Conservation (phyloP, 2,888 invertebrate species). For the Cheiracanthium punctorium region DNA sequence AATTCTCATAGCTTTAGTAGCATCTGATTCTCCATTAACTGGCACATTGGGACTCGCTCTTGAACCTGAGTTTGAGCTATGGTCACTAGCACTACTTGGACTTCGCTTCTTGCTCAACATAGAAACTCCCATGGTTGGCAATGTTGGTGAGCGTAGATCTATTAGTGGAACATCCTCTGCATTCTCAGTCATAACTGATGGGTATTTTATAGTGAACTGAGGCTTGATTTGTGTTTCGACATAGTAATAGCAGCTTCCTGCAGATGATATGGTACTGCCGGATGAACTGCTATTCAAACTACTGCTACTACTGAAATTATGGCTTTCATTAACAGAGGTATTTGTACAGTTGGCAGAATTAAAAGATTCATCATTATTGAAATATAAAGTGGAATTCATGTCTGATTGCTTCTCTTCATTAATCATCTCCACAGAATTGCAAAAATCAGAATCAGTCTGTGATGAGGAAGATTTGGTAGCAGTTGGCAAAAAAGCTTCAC, state of each 20-base stretch:
- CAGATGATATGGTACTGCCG: constrained; percentile 61
- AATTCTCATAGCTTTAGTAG: constrained; percentile 47
- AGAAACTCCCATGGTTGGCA: constrained; percentile 76
- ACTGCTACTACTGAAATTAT: constrained; percentile 54
- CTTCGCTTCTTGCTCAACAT: constrained; percentile 76
- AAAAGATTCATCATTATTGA: constrained; percentile 54
- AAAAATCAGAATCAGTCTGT: constrained; percentile 51
- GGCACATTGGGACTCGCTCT: constrained; percentile 51
- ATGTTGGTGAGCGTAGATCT: constrained; percentile 63
- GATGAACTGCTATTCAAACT: constrained; percentile 67
- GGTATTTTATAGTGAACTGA: constrained; percentile 54
- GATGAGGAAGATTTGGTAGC: constrained; percentile 45
- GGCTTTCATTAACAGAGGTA: constrained; percentile 41
- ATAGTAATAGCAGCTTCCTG: constrained; percentile 65
- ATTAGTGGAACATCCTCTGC: constrained; percentile 49
- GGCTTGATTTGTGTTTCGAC: constrained; percentile 66
- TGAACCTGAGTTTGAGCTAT: constrained; percentile 55
- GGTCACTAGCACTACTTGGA: constrained; percentile 65
- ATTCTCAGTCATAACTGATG: constrained; percentile 50
- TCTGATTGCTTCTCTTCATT: constrained; percentile 35
- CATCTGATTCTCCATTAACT: constrained; percentile 24
- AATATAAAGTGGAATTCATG: constrained; percentile 21
- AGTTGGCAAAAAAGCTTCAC: constrained; percentile 26
- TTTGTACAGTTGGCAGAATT: constrained; percentile 28
- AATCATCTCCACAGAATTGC: background rate